Evolutionary conservation across 2,888 invertebrate genomes (phyloP).

Genomic region (Panzeria rudis): DNA sequence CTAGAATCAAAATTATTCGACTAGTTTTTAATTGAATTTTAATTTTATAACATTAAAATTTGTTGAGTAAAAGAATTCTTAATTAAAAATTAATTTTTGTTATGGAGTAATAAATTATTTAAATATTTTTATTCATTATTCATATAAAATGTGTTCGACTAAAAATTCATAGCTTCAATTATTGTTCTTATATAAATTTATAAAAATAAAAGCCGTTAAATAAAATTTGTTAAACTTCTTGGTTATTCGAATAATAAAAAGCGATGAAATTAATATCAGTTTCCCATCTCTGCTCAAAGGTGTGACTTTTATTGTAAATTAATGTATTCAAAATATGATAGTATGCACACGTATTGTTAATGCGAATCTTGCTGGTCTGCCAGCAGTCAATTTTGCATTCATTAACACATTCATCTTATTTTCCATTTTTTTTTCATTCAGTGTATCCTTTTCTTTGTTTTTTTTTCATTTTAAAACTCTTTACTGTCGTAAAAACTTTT

Average conservation of each 20-base stretch:
- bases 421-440: slow-evolving; percentile 6
- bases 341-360: slow-evolving; percentile 1
- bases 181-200: too few relatives aligned
- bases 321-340: slow-evolving; percentile 28
- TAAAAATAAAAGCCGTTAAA: too few relatives aligned
- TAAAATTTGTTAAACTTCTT: too few relatives aligned
- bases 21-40: neutral
- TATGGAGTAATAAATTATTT: too few relatives aligned
- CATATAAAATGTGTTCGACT: too few relatives aligned
- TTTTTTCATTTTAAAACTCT: slow-evolving; percentile 20
- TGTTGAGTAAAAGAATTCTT: too few relatives aligned
- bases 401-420: slow-evolving; percentile 70
- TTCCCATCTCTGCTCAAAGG: slow-evolving; percentile 40
- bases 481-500: slow-evolving; percentile 53
- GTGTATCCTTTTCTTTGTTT: neutral
- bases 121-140: too few relatives aligned
- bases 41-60: too few relatives aligned
- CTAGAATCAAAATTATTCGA: neutral
- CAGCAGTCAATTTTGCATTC: slow-evolving; percentile 63
- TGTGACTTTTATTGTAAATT: slow-evolving; percentile 16
- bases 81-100: too few relatives aligned
- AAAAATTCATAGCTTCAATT: too few relatives aligned
- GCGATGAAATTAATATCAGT: too few relatives aligned
- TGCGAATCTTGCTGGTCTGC: slow-evolving; percentile 38
- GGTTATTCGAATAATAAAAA: too few relatives aligned